Percentiles rank a stretch among this genome's conserved stretches.
These are phyloP conservation scores for Ptychoptera albimana DNA, from an alignment of 2,888 invertebrate genomes.

Conservation along the genomic window DNA sequence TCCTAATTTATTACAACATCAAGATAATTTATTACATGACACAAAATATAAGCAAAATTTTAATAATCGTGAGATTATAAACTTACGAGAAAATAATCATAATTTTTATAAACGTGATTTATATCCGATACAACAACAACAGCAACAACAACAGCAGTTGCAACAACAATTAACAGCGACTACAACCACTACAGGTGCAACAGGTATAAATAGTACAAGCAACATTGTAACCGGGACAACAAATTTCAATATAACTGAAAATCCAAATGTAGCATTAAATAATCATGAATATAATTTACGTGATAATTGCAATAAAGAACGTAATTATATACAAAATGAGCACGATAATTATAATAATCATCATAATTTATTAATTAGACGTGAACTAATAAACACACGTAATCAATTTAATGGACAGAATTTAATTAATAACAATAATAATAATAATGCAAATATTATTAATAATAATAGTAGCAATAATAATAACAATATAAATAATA, in stretches of 20 bases:
- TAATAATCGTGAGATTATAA: constrained; percentile 25
- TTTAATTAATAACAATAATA: no score
- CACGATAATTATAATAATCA: constrained; percentile 16
- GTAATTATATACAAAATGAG: constrained; percentile 18
- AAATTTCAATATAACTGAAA: constrained; percentile 30
- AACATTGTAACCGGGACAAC: no score
- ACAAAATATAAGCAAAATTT: neutral
- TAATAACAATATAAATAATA: neutral
- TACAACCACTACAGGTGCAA: constrained; percentile 31
- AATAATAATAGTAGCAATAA: no score
- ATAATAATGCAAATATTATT: no score
- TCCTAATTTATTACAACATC: constrained; percentile 17
- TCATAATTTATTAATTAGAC: constrained; percentile 10
- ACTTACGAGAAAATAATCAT: constrained; percentile 25
- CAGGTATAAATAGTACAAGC: constrained; percentile 11
- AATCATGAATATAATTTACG: constrained; percentile 12
- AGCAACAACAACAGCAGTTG: constrained; percentile 28
- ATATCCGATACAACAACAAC: neutral
- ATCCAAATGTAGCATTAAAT: constrained; percentile 22
- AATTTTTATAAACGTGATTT: neutral
- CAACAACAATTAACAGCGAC: constrained; percentile 29
- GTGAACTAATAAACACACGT: constrained; percentile 14
- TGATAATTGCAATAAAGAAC: constrained; percentile 18
- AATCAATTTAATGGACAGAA: constrained; percentile 15
- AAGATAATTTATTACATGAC: constrained; percentile 12